These are phyloP conservation scores for Orchestes rusci DNA, from an alignment of 2,888 invertebrate genomes.

Conservation along the genomic window DNA sequence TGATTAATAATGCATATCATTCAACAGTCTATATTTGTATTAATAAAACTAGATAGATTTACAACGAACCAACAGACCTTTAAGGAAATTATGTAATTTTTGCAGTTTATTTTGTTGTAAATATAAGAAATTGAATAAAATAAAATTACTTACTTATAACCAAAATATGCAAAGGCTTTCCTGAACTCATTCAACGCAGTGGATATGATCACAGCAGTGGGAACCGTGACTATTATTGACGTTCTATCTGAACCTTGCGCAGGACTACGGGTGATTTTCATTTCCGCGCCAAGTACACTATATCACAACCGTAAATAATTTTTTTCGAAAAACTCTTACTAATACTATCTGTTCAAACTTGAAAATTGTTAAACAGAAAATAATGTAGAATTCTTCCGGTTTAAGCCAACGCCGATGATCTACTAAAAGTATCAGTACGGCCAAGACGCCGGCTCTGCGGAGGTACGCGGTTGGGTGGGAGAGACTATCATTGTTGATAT, in stretches of 20 bases:
- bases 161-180: conserved; percentile 46
- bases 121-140: background rate
- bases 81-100: too few relatives aligned
- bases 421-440: conserved; percentile 17
- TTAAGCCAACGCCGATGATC: conserved; percentile 10
- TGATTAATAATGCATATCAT: too few relatives aligned
- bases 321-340: conserved; percentile 29
- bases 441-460: conserved; percentile 7
- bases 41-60: too few relatives aligned
- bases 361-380: conserved; percentile 33
- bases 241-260: conserved; percentile 34
- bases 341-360: conserved; percentile 28
- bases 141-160: conserved; percentile 45
- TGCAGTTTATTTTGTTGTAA: too few relatives aligned
- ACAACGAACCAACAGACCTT: too few relatives aligned
- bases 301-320: conserved; percentile 7
- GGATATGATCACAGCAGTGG: conserved; percentile 45
- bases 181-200: conserved; percentile 47
- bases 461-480: too few relatives aligned
- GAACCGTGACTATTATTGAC: conserved; percentile 38
- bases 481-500: conserved; percentile 11
- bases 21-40: too few relatives aligned
- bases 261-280: conserved; percentile 28
- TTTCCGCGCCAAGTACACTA: conserved; percentile 26
- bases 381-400: conserved; percentile 29